Evolutionary conservation across 2,888 invertebrate genomes (phyloP).

Genomic region (Cistogaster globosa): DNA sequence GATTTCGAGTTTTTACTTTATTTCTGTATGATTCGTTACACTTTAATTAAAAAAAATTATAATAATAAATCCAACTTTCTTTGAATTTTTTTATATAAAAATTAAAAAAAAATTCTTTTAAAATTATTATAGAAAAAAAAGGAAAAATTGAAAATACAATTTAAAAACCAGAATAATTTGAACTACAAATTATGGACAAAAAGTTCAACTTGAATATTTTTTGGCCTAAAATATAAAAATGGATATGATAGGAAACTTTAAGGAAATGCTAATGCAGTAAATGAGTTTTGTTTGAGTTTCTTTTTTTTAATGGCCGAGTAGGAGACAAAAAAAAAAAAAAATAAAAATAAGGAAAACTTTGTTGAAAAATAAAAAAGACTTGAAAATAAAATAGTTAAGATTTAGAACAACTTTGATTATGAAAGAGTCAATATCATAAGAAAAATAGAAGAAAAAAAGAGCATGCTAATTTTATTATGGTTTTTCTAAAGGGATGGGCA

Average conservation of each 20-base stretch:
- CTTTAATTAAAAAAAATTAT: no score
- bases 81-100: no score
- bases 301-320: no score
- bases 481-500: no score
- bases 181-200: conserved; percentile 30
- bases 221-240: background rate
- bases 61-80: no score
- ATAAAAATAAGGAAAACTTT: conserved; percentile 10
- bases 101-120: no score
- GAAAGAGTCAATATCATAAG: conserved; percentile 12
- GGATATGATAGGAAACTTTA: no score
- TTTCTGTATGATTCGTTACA: no score
- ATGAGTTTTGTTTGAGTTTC: conserved; percentile 35
- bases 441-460: background rate
- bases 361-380: background rate
- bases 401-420: conserved; percentile 41
- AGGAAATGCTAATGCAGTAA: background rate
- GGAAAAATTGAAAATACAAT: no score
- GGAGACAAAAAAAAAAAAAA: no score
- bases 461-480: background rate
- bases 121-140: no score
- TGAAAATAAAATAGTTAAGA: conserved; percentile 9
- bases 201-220: conserved; percentile 17
- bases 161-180: background rate
- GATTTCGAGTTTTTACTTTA: no score